Evolutionary conservation across 2,797 vertebrate genomes (phyloP).

Genomic region (Fringilla coelebs): DNA sequence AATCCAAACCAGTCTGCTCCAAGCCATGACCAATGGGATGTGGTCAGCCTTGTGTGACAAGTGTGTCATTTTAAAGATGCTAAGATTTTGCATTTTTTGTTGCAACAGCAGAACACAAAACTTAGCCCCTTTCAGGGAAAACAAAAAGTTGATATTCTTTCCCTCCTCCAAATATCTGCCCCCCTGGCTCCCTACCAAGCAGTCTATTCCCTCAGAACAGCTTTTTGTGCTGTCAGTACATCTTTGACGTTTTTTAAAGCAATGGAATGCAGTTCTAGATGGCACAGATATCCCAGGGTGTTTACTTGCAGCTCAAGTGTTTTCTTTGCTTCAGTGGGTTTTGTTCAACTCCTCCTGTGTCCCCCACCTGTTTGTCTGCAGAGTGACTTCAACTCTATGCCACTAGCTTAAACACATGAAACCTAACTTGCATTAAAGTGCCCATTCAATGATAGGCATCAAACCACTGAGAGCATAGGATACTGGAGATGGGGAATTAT

Average conservation of each 20-base stretch:
- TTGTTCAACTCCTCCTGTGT: background rate
- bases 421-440: background rate
- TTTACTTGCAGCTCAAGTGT: background rate
- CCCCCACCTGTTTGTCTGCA: background rate
- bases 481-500: background rate
- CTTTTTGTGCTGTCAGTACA: background rate
- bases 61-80: fast-evolving
- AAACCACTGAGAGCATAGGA: background rate
- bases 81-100: background rate
- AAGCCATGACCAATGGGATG: background rate
- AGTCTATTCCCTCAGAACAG: background rate
- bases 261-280: background rate
- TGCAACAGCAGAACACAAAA: background rate
- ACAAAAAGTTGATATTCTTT: background rate
- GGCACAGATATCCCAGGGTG: background rate
- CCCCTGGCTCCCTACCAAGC: background rate
- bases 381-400: background rate
- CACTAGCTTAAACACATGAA: background rate
- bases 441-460: background rate
- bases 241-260: background rate
- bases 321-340: background rate
- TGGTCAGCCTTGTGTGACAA: background rate
- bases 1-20: background rate
- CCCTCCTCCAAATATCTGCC: background rate
- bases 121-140: background rate